Evolutionary conservation across 2,113 vertebrate genomes (phyloP).

Genomic region (Pterocles gutturalis): DNA sequence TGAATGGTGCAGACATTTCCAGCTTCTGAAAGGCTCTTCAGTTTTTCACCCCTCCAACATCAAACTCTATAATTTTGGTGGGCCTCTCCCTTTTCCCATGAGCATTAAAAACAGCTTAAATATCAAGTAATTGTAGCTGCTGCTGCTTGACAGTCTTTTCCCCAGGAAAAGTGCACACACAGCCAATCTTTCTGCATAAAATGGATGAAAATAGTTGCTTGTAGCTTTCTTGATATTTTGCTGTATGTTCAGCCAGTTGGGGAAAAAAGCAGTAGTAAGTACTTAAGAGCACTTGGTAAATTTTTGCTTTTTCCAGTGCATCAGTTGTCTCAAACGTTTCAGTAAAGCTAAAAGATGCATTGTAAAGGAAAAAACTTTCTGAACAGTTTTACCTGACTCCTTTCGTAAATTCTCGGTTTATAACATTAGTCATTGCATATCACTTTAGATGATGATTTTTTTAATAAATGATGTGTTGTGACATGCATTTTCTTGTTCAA

Average conservation of each 20-base stretch:
- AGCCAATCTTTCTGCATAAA: background rate
- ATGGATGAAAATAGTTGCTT: background rate
- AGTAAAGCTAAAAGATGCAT: background rate
- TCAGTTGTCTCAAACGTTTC: background rate
- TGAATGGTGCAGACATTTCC: background rate
- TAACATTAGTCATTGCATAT: background rate
- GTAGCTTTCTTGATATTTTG: background rate
- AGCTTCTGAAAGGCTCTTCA: background rate
- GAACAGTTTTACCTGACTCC: background rate
- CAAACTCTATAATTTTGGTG: background rate
- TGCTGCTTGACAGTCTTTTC: background rate
- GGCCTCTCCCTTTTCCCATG: background rate
- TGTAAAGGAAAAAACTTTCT: background rate
- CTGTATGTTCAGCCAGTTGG: background rate
- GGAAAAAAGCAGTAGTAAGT: background rate
- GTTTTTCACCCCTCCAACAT: background rate
- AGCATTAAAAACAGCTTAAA: background rate
- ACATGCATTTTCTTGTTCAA: slow-evolving; percentile 53
- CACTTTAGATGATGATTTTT: background rate
- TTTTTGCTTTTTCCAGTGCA: background rate
- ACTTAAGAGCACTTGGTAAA: background rate
- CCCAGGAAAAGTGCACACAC: background rate
- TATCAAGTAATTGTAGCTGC: background rate
- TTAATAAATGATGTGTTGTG: background rate
- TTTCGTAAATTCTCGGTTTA: background rate